Evolutionary conservation across 2,888 invertebrate genomes (phyloP).

Genomic region (Ectobius pallidus): DNA sequence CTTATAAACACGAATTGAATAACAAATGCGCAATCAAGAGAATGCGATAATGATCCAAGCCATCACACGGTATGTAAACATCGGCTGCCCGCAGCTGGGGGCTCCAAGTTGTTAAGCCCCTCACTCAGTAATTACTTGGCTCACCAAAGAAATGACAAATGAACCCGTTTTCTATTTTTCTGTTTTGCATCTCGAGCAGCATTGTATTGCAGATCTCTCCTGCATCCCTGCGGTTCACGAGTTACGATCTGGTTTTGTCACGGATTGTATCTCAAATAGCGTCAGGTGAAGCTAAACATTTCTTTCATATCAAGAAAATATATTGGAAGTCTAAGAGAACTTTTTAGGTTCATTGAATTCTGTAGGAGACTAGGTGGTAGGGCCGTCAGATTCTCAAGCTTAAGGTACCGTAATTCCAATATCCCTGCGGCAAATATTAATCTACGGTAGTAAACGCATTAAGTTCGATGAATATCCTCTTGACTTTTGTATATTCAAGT

Average conservation of each 20-base stretch:
- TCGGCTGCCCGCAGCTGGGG: constrained; percentile 17
- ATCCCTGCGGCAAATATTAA: no score
- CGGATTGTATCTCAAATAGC: no score
- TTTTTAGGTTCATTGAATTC: no score
- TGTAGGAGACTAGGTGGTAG: no score
- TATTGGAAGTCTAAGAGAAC: no score
- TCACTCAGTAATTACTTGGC: constrained; percentile 10
- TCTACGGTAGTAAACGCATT: no score
- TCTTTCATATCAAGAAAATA: no score
- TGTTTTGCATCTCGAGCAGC: background rate
- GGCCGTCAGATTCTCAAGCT: no score
- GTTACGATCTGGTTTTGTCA: background rate
- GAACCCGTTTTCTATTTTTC: constrained; percentile 1
- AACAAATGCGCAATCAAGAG: constrained; percentile 17
- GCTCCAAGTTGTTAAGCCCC: background rate
- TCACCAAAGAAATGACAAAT: constrained; percentile 15
- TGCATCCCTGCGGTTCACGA: constrained; percentile 6
- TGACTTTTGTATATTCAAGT: no score
- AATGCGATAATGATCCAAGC: constrained; percentile 12
- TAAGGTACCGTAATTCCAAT: no score
- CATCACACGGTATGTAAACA: constrained; percentile 23
- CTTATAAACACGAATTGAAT: constrained; percentile 9
- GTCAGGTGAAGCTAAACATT: no score
- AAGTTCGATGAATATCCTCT: no score
- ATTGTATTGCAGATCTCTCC: background rate